Percentiles rank a stretch among this genome's conserved stretches.
phyloP scores from a whole-genome alignment of 2,113 vertebrate genomes.

The Redunca redunca region DNA sequence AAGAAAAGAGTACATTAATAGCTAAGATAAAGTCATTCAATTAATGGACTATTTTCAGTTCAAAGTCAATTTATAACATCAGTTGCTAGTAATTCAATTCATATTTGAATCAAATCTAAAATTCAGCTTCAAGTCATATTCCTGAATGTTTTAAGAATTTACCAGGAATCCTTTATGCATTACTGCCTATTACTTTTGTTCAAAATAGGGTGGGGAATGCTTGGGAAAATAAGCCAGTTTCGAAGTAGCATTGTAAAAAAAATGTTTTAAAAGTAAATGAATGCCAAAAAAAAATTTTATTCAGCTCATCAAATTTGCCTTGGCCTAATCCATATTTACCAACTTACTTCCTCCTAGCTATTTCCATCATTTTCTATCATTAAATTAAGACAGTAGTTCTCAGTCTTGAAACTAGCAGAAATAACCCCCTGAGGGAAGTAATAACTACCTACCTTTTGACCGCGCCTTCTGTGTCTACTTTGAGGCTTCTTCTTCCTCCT shows the following conservation, averaged over 20 bases:
- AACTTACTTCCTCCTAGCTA: slow-evolving; percentile 42
- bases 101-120: slow-evolving; percentile 12
- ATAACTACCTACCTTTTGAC: slow-evolving; percentile 53
- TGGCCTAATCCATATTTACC: slow-evolving; percentile 60
- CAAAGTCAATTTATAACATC: not conserved
- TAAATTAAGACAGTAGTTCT: slow-evolving; percentile 54
- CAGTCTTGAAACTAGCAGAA: slow-evolving; percentile 59
- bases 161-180: not conserved
- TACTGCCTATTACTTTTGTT: slow-evolving; percentile 8
- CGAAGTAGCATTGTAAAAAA: not conserved
- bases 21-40: not conserved
- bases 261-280: slow-evolving; percentile 10
- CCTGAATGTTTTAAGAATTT: slow-evolving; percentile 19
- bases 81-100: not conserved
- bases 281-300: not conserved
- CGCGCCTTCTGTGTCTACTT: slow-evolving; percentile 47
- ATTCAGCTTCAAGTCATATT: not conserved
- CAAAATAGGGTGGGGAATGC: not conserved
- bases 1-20: not conserved
- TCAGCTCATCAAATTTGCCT: slow-evolving; percentile 48
- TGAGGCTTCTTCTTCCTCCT: slow-evolving; percentile 46
- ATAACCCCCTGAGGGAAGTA: slow-evolving; percentile 50
- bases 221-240: slow-evolving; percentile 9
- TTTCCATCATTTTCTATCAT: slow-evolving; percentile 64
- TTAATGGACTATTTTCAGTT: not conserved